Evolutionary conservation across 1,140 invertebrate genomes (phyloP), one percentile per base, ranked within the genome.

Genomic region (Phortica variegata): DNA sequence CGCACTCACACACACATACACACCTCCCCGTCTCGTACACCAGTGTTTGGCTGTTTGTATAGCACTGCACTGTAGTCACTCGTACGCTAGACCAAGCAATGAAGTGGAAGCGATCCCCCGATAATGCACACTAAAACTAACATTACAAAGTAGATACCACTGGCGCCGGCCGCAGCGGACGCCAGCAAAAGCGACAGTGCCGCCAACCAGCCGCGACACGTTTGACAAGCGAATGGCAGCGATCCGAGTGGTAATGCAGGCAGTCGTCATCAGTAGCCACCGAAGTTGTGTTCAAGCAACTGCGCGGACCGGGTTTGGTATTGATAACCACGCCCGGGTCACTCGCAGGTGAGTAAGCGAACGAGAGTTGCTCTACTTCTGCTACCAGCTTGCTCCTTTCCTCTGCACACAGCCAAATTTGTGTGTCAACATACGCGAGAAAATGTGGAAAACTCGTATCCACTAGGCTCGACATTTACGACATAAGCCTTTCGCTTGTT

Each of bases 41-140:
- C 20, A 12, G 29, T 41, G 56, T 41, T 46, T 54, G 52, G 52
- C 52, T 52, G n/a, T n/a, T n/a, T n/a, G n/a, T n/a, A n/a, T n/a
- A n/a, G n/a, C n/a, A n/a, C n/a, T n/a, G n/a, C n/a, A n/a, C n/a
- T n/a, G n/a, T n/a, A n/a, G n/a, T n/a, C n/a, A n/a, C n/a, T n/a
- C n/a, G n/a, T n/a, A n/a, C n/a, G n/a, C n/a, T n/a, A n/a, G n/a
- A n/a, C n/a, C n/a, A n/a, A n/a, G 48, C 66, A 66, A 39, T 71
- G 54, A 66, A 71, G 66, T 70, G 66, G 66, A 70, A 71, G 57
- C 61, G 57, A 70, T 65, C 65, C 61, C 44, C 43, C 62, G 66
- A 70, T 70, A 70, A 70, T 70, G 59, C 66, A 71, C 61, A 56
- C 63, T 68, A 68, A 69, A 63, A 71, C 68, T 62, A 65, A 72